phyloP scores from a whole-genome alignment of 2,113 vertebrate species.

The Ailurus styani region DNA sequence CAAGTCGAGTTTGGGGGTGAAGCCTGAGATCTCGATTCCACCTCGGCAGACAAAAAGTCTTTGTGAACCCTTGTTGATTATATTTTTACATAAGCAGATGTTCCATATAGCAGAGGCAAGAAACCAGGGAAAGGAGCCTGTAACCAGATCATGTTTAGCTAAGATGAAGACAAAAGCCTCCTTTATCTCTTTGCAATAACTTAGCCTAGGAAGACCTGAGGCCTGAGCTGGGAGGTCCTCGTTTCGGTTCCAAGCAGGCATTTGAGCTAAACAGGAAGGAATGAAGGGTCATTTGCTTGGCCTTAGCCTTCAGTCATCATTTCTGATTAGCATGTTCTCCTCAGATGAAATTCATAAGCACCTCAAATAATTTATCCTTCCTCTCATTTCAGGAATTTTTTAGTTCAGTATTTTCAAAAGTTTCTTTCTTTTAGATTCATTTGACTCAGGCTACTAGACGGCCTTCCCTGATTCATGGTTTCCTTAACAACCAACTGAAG shows the following conservation, averaged over 20 bases:
- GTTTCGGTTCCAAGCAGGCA: background rate
- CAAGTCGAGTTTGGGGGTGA: constrained; percentile 20
- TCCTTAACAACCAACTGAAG: background rate
- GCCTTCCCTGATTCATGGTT: background rate
- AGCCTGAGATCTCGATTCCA: background rate
- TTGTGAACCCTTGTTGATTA: constrained; percentile 27
- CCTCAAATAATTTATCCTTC: background rate
- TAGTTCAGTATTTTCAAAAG: background rate
- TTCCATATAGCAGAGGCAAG: background rate
- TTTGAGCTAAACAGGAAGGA: constrained; percentile 57
- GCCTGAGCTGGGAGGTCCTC: background rate
- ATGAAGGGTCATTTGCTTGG: background rate
- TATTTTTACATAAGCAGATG: constrained; percentile 55
- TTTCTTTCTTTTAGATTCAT: constrained; percentile 52
- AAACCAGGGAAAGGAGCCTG: background rate
- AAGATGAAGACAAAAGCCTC: constrained; percentile 48
- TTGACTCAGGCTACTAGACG: background rate
- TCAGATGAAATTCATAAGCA: constrained; percentile 37
- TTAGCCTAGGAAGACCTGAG: background rate
- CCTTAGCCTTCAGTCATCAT: background rate
- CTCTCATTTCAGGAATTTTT: constrained; percentile 56
- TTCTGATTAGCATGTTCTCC: background rate
- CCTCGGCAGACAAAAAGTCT: constrained; percentile 34
- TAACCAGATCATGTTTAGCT: constrained; percentile 35
- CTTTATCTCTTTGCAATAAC: constrained; percentile 34